Evolutionary conservation across 2,113 vertebrate genomes (phyloP), one percentile per base, ranked within the genome.

Genomic region (Bos indicus): DNA sequence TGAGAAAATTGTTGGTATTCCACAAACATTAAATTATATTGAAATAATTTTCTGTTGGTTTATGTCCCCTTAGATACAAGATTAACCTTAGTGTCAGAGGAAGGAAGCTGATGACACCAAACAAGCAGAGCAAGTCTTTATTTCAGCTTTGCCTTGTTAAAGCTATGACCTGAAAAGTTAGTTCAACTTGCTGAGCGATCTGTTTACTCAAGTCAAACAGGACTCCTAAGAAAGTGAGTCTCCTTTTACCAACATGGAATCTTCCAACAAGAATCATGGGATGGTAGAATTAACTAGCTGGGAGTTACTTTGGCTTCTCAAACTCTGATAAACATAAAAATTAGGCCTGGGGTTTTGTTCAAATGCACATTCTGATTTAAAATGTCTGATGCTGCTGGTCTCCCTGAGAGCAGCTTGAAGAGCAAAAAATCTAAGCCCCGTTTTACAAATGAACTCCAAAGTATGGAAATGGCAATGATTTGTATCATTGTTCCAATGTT

Each of bases 131-230:
- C 40, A 16, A 71, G 36, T 88, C 56, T 90, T 93, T 40, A 78
- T 97, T 98, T 95, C 88, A 88, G 88, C 25, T 64, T 80, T 94
- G 36, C 74, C 19, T 96, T 88, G 25, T 90, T 89, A 96, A 80
- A 85, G 64, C 46, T 62, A 26, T 71, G 64, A 94, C 87, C 64
- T 90, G 67, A 93, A 91, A 97, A 94, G 17, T 96, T 67, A 82
- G 77, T 89, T 94, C 36, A 36, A 26, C 57, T n/a, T 51, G 43
- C 59, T 83, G 9, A 86, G 57, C 3, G 1, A 33, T 95, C 30
- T 0, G 2, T 88, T 83, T 78, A 30, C 43, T 85, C 54, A 89
- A 97, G 60, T 86, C 60, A 90, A 94, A 52, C 21, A 77, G 33
- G 30, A 21, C 14, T 92, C 28, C 74, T 51, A 56, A 26, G 25